phyloP scores from a whole-genome alignment of 2,888 invertebrate species.

The Tenthredo mesomela region DNA sequence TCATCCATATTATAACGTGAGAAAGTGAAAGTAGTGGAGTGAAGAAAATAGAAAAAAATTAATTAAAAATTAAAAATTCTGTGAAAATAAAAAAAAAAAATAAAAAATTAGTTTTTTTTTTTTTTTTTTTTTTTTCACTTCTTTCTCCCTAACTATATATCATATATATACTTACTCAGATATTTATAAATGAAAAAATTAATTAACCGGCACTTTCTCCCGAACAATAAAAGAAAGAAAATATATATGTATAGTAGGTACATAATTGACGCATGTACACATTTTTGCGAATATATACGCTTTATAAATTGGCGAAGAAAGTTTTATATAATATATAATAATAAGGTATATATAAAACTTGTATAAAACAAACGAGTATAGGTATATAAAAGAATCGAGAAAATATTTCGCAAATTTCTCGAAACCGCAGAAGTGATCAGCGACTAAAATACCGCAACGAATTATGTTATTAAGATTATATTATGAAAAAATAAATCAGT shows the following conservation, averaged over 20 bases:
- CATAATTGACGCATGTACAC: neutral
- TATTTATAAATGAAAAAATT: neutral
- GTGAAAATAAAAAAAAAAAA: no score
- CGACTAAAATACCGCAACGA: neutral
- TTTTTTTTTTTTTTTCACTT: no score
- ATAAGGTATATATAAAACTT: neutral
- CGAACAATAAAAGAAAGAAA: neutral
- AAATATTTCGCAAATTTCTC: conserved; percentile 1
- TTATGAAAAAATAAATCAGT: neutral
- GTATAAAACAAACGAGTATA: neutral
- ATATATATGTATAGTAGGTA: no score
- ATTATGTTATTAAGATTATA: neutral
- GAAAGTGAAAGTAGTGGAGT: neutral
- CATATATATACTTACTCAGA: neutral
- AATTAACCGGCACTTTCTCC: conserved; percentile 14
- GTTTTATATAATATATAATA: neutral
- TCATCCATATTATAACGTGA: neutral
- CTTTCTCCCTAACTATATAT: no score
- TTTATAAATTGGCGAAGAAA: conserved; percentile 25
- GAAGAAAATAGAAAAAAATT: no score
- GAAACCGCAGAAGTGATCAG: neutral
- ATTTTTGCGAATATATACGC: conserved; percentile 25
- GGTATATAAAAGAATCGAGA: neutral
- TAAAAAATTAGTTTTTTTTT: no score
- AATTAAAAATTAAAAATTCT: no score